Evolutionary conservation across 1,140 invertebrate genomes (phyloP).

Genomic region (Drosophila lini): DNA sequence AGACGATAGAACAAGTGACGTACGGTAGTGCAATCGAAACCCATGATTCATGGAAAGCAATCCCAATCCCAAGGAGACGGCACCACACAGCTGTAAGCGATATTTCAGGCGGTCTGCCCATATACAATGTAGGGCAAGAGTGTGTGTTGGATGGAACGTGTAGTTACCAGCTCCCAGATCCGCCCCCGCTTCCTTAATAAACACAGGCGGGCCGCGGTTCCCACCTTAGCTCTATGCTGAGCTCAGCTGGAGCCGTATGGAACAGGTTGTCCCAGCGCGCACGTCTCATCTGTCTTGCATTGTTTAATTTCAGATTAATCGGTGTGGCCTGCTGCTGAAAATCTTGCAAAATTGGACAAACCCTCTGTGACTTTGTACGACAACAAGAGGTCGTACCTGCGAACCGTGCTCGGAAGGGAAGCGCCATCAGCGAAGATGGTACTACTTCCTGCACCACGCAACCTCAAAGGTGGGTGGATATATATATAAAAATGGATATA

Average conservation of each 20-base stretch:
- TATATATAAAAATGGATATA: too few species aligned
- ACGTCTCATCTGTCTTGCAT: not conserved
- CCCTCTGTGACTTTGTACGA: slow-evolving; percentile 83
- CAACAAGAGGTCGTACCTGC: slow-evolving; percentile 82
- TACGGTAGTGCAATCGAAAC: slow-evolving; percentile 67
- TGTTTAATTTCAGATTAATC: slow-evolving; percentile 57
- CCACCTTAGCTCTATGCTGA: not conserved
- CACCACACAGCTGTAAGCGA: slow-evolving; percentile 61
- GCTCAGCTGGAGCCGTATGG: slow-evolving; percentile 11
- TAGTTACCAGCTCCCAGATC: slow-evolving; percentile 6
- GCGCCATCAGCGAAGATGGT: slow-evolving; percentile 84
- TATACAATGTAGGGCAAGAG: slow-evolving; percentile 19
- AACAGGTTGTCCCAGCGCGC: not conserved
- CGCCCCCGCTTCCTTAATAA: slow-evolving; percentile 5
- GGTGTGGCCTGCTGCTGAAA: slow-evolving; percentile 60
- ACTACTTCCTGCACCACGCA: slow-evolving; percentile 78
- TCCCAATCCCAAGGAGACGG: slow-evolving; percentile 46
- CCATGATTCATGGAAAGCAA: slow-evolving; percentile 73
- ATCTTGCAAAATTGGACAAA: slow-evolving; percentile 83
- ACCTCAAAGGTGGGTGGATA: slow-evolving; percentile 70
- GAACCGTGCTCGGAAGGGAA: slow-evolving; percentile 75
- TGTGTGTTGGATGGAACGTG: slow-evolving; percentile 32
- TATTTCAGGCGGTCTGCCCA: slow-evolving; percentile 13
- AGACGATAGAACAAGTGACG: slow-evolving; percentile 50
- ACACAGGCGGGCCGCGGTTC: slow-evolving; percentile 9